phyloP scores from a whole-genome alignment of 1,140 invertebrate genomes.

The Drosophila ercepeae region DNA sequence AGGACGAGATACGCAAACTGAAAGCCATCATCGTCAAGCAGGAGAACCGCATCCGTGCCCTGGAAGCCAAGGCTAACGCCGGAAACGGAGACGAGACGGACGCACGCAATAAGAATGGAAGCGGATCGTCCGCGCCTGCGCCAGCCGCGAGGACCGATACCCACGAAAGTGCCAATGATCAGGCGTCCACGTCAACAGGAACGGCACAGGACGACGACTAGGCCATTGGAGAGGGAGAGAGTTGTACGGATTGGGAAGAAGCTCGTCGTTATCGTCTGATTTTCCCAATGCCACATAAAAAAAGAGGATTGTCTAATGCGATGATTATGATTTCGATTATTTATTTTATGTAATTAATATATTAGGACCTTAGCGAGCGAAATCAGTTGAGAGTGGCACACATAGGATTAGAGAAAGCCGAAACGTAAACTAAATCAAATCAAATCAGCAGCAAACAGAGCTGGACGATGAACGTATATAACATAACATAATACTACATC shows the following conservation, averaged over 20 bases:
- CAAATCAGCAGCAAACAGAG: slow-evolving; percentile 27
- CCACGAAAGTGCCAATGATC: slow-evolving; percentile 76
- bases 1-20: slow-evolving; percentile 94
- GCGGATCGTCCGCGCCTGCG: slow-evolving; percentile 38
- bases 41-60: slow-evolving; percentile 90
- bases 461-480: slow-evolving; percentile 35
- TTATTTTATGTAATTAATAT: slow-evolving; percentile 81
- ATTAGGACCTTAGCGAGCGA: slow-evolving; percentile 69
- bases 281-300: slow-evolving; percentile 53
- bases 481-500: slow-evolving; percentile 62
- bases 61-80: slow-evolving; percentile 84
- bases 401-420: slow-evolving; percentile 35
- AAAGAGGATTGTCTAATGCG: slow-evolving; percentile 54
- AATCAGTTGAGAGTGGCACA: slow-evolving; percentile 59
- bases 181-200: slow-evolving; percentile 48
- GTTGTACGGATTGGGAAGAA: slow-evolving; percentile 23
- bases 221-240: slow-evolving; percentile 6
- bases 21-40: slow-evolving; percentile 97
- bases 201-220: slow-evolving; percentile 60
- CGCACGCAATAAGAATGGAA: slow-evolving; percentile 68
- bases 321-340: slow-evolving; percentile 79
- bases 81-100: slow-evolving; percentile 73
- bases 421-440: slow-evolving; percentile 25
- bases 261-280: slow-evolving; percentile 67
- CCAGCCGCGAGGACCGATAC: slow-evolving; percentile 49